A percentile compares a stretch with the other conserved stretches of the same genome.
phyloP scores from a whole-genome alignment of 1,140 invertebrate genomes.

The Drosophila tsacasi region DNA sequence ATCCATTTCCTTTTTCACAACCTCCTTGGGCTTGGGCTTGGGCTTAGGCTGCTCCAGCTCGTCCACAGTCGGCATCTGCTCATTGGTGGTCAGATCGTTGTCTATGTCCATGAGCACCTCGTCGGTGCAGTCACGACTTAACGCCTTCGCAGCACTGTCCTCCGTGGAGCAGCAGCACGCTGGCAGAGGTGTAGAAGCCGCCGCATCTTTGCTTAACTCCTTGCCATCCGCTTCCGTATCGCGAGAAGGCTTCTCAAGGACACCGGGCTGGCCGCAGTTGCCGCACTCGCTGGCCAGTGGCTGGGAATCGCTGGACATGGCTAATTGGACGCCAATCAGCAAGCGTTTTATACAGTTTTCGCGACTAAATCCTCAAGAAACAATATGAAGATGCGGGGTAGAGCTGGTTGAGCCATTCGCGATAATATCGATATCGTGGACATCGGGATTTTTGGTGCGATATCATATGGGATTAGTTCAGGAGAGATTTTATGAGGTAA shows the following conservation, averaged over 20 bases:
- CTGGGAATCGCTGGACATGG: conserved; percentile 36
- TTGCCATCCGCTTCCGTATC: conserved; percentile 6
- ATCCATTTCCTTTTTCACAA: conserved; percentile 4
- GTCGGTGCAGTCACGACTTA: conserved; percentile 1
- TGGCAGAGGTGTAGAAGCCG: conserved; percentile 1
- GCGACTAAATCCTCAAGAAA: conserved; percentile 8
- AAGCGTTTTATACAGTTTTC: conserved; percentile 34
- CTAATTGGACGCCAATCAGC: conserved; percentile 10
- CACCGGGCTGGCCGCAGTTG: conserved; percentile 33
- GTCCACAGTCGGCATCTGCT: conserved; percentile 45
- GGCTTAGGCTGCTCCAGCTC: conserved; percentile 40
- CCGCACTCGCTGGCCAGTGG: conserved; percentile 28
- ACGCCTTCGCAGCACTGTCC: too few species aligned
- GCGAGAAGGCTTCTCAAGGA: not conserved
- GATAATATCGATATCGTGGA: not conserved
- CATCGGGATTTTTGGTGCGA: not conserved
- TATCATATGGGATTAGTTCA: not conserved
- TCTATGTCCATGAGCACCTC: conserved; percentile 49
- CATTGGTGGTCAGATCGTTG: conserved; percentile 59
- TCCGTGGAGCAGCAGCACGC: not conserved
- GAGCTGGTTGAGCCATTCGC: not conserved
- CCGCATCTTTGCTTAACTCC: not conserved
- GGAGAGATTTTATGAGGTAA: not conserved
- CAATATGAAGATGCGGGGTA: not conserved
- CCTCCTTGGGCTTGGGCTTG: conserved; percentile 6